Evolutionary conservation across 2,797 vertebrate genomes (phyloP), one percentile per base, ranked within the genome.

Genomic region (Synanceia verrucosa): DNA sequence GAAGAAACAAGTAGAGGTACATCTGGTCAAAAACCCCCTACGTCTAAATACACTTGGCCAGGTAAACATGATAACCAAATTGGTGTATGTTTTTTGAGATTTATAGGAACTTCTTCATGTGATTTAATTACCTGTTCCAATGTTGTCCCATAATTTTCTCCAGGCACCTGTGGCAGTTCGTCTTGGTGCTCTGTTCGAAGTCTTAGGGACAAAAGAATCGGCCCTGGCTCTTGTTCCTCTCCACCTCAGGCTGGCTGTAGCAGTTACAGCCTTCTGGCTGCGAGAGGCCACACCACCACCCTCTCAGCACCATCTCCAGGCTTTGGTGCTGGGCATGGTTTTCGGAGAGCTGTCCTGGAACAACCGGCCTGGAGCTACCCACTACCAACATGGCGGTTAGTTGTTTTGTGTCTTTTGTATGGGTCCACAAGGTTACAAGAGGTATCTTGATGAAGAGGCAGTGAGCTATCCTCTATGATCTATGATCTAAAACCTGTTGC

Each of bases 251-350:
- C 83, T 99, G 65, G 90, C 94, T 18, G 11, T 94, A 44, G 96
- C 95, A 64, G 94, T 95, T 57, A 97, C 94, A 0, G 94, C 90
- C 82, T 97, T 95, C 80, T 99, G 97, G 97, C 52, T 94, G 72
- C 65, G 56, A 69, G 85, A 89, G 65, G 88, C 92, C 12, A 91
- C 86, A 50, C 94, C 94, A 2, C 92, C 76, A 76, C 93, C 95
- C 11, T 92, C 92, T 7, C 75, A 87, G 53, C 86, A 63, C 11
- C 92, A 96, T 0, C 79, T 96, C 4, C 95, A 97, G 76, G 95
- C 96, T 74, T 81, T 99, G 53, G 74, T 98, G 66, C 87, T 99
- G 43, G 93, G 92, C 47, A 86, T 97, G 53, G 91, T 97, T 29
- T 91, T 88, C 58, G 97, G 95, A 74, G 96, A 98, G 79, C 65